Evolutionary conservation across 1,140 invertebrate genomes (phyloP).

Genomic region (Temnothorax nylanderi): DNA sequence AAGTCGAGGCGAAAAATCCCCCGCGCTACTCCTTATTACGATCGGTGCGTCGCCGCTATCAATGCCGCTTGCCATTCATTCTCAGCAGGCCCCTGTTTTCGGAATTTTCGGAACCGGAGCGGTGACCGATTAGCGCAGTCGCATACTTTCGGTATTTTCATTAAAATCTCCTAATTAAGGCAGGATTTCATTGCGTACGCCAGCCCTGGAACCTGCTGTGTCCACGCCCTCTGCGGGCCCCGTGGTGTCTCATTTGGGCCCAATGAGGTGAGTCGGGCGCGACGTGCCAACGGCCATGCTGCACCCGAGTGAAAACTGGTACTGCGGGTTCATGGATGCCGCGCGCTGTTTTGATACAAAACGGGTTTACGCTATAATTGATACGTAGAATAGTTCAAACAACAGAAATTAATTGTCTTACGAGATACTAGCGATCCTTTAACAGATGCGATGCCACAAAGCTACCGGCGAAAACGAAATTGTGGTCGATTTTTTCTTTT

Average conservation of each 20-base stretch:
- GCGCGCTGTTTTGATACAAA: not conserved
- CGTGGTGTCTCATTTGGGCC: slow-evolving; percentile 13
- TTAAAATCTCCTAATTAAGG: slow-evolving; percentile 51
- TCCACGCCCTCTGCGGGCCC: slow-evolving; percentile 28
- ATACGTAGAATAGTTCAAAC: not conserved
- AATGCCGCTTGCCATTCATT: slow-evolving; percentile 16
- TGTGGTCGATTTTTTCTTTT: not conserved
- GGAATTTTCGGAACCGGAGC: slow-evolving; percentile 33
- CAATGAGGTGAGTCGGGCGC: slow-evolving; percentile 5
- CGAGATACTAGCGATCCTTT: not conserved
- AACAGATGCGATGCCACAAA: not conserved
- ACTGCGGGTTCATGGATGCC: not conserved
- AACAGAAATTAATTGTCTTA: not conserved
- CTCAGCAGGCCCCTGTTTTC: slow-evolving; percentile 28
- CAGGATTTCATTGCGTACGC: not conserved
- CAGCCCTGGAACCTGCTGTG: not conserved
- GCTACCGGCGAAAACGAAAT: not conserved
- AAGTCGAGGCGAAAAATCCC: not conserved
- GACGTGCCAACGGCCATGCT: slow-evolving; percentile 2
- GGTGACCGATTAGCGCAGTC: slow-evolving; percentile 30
- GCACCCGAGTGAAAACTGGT: not conserved
- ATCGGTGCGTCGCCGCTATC: not conserved
- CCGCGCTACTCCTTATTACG: not conserved
- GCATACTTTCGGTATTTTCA: slow-evolving; percentile 8
- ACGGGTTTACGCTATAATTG: not conserved